Evolutionary conservation across 2,888 invertebrate species (phyloP), one percentile per base, ranked within the genome.

Genomic region (Myopa tessellatipennis): DNA sequence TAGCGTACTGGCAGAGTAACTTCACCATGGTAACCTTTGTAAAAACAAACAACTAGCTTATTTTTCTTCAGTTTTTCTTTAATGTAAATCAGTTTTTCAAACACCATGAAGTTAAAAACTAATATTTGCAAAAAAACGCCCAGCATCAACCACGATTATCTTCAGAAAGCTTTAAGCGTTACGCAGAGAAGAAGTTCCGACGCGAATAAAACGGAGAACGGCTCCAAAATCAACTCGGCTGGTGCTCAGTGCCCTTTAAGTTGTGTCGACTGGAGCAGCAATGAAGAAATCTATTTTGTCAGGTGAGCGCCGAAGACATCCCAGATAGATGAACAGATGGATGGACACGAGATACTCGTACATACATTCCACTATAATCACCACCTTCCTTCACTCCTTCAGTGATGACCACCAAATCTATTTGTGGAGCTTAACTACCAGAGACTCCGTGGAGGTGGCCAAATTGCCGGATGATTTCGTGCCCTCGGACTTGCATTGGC

Each of bases 321-420:
- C n/a, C n/a, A n/a, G n/a, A n/a, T n/a, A n/a, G n/a, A n/a, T n/a
- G n/a, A n/a, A n/a, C n/a, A n/a, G 16, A 8, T 55, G 1, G 45
- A 45, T 45, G 3, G 45, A 26, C 2, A 26, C 45, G 45, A 45
- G 45, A 10, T 10, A 45, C 45, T 1, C 26, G 2, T 26, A 26
- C 73, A 38, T n/a, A 14, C 69, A 18, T 45, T 18, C 4, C 18
- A 7, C 7, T 34, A 63, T 34, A 61, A 63, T 63, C 14, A 12
- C 7, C 26, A 26, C 2, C 26, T 26, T 26, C 26, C 34, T 63
- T 6, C 61, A 18, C 4, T 12, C 38, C n/a, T 12, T 1, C 52
- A 97, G 97, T n/a, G 98, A 98, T 88, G 98, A 99, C 87, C 97
- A 96, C 87, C 92, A 94, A 85, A 91, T 98, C 72, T 90, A 96